phyloP scores from a whole-genome alignment of 2,888 invertebrate genomes.

The Microchrysa polita region DNA sequence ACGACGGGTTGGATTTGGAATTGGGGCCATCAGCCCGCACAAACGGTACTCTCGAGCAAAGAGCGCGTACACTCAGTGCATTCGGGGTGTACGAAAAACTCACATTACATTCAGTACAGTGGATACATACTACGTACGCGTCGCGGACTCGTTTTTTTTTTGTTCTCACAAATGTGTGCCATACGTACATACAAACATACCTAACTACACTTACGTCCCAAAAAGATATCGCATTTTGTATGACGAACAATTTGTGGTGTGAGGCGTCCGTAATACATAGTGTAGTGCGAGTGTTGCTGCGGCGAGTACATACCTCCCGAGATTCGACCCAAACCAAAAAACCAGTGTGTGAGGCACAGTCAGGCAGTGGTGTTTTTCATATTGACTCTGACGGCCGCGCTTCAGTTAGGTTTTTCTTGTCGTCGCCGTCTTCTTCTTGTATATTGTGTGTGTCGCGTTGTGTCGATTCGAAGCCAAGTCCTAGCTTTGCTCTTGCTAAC shows the following conservation, averaged over 20 bases:
- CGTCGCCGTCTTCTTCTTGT: too few relatives aligned
- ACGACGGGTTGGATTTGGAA: not conserved
- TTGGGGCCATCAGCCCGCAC: constrained; percentile 17
- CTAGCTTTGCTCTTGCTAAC: constrained; percentile 56
- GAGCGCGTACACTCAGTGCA: constrained; percentile 39
- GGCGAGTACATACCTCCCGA: constrained; percentile 37
- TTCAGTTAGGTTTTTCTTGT: too few relatives aligned
- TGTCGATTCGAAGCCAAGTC: constrained; percentile 58
- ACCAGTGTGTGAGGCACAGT: constrained; percentile 4
- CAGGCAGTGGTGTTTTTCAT: constrained; percentile 29
- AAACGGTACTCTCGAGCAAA: constrained; percentile 16
- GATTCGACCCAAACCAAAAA: constrained; percentile 33
- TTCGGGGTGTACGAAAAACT: constrained; percentile 35
- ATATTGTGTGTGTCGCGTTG: too few relatives aligned
- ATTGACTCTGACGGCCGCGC: constrained; percentile 18
- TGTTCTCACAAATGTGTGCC: constrained; percentile 13
- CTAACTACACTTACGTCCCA: too few relatives aligned
- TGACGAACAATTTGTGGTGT: constrained; percentile 12
- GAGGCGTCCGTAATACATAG: constrained; percentile 30
- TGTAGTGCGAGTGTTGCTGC: too few relatives aligned
- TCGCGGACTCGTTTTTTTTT: too few relatives aligned
- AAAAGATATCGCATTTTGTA: not conserved
- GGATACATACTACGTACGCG: constrained; percentile 38
- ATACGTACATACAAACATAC: too few relatives aligned
- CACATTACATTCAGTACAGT: too few relatives aligned